Evolutionary conservation across 2,888 invertebrate species (phyloP).

Genomic region (Prostheceraeus crozeri): DNA sequence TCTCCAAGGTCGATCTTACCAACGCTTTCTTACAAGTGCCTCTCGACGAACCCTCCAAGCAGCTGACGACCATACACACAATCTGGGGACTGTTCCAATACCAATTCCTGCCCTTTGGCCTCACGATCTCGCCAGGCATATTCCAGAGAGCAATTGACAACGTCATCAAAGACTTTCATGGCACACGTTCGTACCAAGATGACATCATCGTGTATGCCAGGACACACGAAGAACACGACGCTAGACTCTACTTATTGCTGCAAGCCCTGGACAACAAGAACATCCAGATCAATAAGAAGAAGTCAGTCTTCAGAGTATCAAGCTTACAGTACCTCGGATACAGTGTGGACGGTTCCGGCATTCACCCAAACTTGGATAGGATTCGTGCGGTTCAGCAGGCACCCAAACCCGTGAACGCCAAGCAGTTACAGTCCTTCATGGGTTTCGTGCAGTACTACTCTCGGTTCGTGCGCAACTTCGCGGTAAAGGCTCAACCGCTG

Average conservation of each 20-base stretch:
- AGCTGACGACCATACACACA: background rate
- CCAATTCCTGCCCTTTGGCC: too few species aligned
- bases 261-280: slow-evolving; percentile 12
- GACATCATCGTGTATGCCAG: slow-evolving; percentile 8
- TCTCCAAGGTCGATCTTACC: slow-evolving; percentile 16
- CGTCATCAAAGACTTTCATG: background rate
- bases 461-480: slow-evolving; percentile 18
- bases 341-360: background rate
- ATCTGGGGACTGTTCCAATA: too few species aligned
- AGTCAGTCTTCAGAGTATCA: background rate
- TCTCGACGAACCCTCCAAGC: background rate
- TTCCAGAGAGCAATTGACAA: background rate
- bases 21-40: slow-evolving; percentile 4
- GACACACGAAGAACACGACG: background rate
- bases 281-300: slow-evolving; percentile 11
- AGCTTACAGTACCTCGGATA: background rate
- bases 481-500: slow-evolving; percentile 2
- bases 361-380: background rate
- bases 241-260: slow-evolving; percentile 2
- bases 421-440: background rate
- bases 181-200: background rate
- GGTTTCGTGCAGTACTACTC: slow-evolving; percentile 7
- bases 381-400: slow-evolving; percentile 1
- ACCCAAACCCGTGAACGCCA: background rate
- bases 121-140: background rate